These are phyloP conservation scores for Enoplosus armatus DNA, from an alignment of 2,797 vertebrate genomes.

Conservation along the genomic window DNA sequence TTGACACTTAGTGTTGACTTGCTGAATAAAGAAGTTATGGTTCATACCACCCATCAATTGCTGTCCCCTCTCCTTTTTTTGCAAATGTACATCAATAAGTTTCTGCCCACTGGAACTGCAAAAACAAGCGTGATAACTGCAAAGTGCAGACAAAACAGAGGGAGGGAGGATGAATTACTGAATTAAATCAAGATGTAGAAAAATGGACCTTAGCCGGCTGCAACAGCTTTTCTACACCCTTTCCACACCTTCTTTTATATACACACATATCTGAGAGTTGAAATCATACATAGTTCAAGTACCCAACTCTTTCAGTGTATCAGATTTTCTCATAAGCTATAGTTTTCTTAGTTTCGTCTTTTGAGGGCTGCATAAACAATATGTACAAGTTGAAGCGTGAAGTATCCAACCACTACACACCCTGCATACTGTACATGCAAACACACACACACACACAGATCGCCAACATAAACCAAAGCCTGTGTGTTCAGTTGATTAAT, in stretches of 20 bases:
- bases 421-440: neutral
- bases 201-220: slow-evolving; percentile 8
- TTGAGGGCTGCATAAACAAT: neutral
- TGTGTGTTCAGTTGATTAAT: neutral
- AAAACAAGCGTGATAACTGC: slow-evolving; percentile 6
- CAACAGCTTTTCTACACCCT: neutral
- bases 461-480: neutral
- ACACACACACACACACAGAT: neutral
- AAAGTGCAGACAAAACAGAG: slow-evolving; percentile 16
- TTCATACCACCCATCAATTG: slow-evolving; percentile 54
- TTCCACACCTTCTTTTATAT: slow-evolving; percentile 20
- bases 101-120: slow-evolving; percentile 5
- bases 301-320: slow-evolving; percentile 3
- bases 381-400: neutral
- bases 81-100: slow-evolving; percentile 32
- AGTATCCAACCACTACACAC: neutral
- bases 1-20: slow-evolving; percentile 59
- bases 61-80: slow-evolving; percentile 13
- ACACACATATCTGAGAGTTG: slow-evolving; percentile 30
- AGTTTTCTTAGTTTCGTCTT: neutral
- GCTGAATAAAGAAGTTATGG: slow-evolving; percentile 65
- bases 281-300: slow-evolving; percentile 27
- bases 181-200: slow-evolving; percentile 54
- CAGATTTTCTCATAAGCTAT: neutral
- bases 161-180: slow-evolving; percentile 2